Evolutionary conservation across 2,888 invertebrate species (phyloP), one percentile per base, ranked within the genome.

Genomic region (Limnephilus rhombicus): DNA sequence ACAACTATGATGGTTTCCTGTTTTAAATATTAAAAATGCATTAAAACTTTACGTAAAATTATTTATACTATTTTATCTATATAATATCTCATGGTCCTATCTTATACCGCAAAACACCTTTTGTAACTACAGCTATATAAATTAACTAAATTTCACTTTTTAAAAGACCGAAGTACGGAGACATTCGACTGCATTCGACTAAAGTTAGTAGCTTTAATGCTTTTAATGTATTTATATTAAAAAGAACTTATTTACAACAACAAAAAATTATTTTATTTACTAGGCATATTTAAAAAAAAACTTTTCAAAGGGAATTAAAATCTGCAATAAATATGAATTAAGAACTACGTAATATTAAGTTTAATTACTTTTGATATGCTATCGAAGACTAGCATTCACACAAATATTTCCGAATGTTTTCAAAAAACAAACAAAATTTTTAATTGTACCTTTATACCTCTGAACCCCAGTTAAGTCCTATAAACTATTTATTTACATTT

Each of bases 301-400:
- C 31, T 0, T 29, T 81, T 24, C 3, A n/a, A 81, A 81, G 31
- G 12, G 12, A 29, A 81, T 29, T 81, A 81, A 45, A 45, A 45
- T 45, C 1, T 12, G 12, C 11, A 45, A 45, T 45, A 45, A 81
- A 9, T 81, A 31, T 29, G 12, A 81, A 81, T 81, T 81, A 31
- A 53, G 5, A 18, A 53, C 53, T 53, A 53, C 53, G 7, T 45
- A 13, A 15, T 82, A 31, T 82, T 82, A 82, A 34, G 82, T 15
- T 31, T 34, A 18, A 68, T 68, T 68, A 4, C 24, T 68, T 68
- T 68, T 34, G 82, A 82, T 82, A 86, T 86, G 86, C 86, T 86
- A 86, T 45, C n/a, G 45, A 88, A 53, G 88, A 88, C 88, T 88
- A 88, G 88, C 88, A 88, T 18, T 68, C 88, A 53, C 88, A 88